Evolutionary conservation across 2,888 invertebrate genomes (phyloP).

Genomic region (Euplagia quadripunctaria): DNA sequence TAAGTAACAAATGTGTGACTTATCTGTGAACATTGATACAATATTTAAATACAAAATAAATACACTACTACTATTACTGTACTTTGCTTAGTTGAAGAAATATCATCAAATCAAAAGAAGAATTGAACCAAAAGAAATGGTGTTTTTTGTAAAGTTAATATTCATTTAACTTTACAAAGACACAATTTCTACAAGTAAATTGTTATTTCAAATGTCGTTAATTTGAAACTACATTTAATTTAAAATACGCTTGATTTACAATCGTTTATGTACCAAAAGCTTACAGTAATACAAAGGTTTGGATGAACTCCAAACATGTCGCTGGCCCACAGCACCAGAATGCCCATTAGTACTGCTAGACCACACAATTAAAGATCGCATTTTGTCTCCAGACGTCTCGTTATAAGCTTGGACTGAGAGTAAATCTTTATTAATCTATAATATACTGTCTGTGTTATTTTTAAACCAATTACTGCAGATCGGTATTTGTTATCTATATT

Average conservation of each 20-base stretch:
- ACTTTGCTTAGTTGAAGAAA: no score
- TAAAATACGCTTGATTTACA: neutral
- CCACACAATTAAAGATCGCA: conserved; percentile 43
- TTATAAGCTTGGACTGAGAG: conserved; percentile 22
- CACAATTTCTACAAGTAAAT: neutral
- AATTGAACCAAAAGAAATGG: no score
- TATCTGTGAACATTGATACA: no score
- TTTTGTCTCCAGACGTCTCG: conserved; percentile 22
- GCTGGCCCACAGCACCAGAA: conserved; percentile 37
- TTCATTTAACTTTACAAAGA: neutral
- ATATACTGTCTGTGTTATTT: conserved; percentile 9
- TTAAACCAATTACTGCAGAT: neutral
- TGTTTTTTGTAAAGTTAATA: neutral
- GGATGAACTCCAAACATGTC: conserved; percentile 45
- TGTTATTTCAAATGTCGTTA: neutral
- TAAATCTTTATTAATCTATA: conserved; percentile 14
- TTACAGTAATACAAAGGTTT: conserved; percentile 31
- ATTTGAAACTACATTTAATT: neutral
- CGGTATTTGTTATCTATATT: neutral
- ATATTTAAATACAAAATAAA: no score
- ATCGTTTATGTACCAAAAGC: neutral
- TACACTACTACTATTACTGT: no score
- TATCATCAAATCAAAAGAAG: no score
- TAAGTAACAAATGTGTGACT: no score
- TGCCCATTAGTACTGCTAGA: conserved; percentile 39